A percentile compares a stretch with the other conserved stretches of the same genome.
phyloP scores from a whole-genome alignment of 2,113 vertebrate species.

The Toxotes chatareus region DNA sequence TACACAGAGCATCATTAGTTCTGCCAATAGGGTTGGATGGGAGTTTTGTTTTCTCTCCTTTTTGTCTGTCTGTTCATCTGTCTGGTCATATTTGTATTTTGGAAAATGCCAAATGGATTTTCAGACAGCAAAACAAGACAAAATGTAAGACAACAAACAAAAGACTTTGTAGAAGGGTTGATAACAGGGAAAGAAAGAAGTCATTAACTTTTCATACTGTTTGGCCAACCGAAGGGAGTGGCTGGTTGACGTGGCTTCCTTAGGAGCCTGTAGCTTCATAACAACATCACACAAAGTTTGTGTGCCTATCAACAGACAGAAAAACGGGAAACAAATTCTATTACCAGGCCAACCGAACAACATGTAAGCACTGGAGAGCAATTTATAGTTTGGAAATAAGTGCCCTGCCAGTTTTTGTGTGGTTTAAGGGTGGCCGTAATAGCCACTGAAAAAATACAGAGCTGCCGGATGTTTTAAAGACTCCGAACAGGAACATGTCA shows the following conservation, averaged over 20 bases:
- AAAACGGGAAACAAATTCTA: not conserved
- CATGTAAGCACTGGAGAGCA: conserved; percentile 12
- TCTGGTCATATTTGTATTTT: conserved; percentile 38
- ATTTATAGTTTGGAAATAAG: conserved; percentile 52
- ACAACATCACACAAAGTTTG: conserved; percentile 20
- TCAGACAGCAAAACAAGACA: not conserved
- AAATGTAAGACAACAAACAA: not conserved
- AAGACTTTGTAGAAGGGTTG: not conserved
- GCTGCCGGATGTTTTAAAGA: conserved; percentile 32
- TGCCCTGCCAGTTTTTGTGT: conserved; percentile 17
- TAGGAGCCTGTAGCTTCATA: not conserved
- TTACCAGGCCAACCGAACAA: conserved; percentile 53
- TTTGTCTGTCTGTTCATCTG: conserved; percentile 22
- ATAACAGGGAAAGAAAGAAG: conserved; percentile 27
- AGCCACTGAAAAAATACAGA: conserved; percentile 21
- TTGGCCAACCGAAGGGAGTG: not conserved
- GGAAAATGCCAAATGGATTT: conserved; percentile 26
- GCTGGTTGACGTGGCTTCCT: conserved; percentile 19
- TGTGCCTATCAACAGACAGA: conserved; percentile 3
- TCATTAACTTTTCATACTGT: conserved; percentile 20
- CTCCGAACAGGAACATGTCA: conserved; percentile 48
- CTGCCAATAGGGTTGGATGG: conserved; percentile 20
- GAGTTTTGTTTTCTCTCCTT: conserved; percentile 1
- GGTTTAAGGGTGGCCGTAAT: conserved; percentile 27
- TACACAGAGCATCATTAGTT: conserved; percentile 4